These are phyloP conservation scores for Drosophila azteca DNA, from an alignment of 1,140 invertebrate genomes.

Conservation along the genomic window DNA sequence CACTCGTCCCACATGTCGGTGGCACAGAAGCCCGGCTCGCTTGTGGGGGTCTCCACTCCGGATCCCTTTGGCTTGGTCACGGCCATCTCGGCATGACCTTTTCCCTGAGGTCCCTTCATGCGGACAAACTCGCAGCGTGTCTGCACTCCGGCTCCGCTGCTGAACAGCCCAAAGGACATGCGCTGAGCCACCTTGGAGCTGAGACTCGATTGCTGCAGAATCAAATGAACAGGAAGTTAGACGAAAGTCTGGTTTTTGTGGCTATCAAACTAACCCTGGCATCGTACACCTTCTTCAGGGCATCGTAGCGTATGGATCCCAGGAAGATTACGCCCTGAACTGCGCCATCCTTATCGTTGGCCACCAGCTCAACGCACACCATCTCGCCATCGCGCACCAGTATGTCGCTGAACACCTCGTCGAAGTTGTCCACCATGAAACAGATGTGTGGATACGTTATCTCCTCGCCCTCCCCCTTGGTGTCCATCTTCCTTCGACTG, in stretches of 20 bases:
- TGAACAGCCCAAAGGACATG: slow-evolving; percentile 97
- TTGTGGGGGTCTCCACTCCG: slow-evolving; percentile 96
- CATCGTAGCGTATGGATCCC: slow-evolving; percentile 98
- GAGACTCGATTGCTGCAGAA: slow-evolving; percentile 92
- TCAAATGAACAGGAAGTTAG: slow-evolving; percentile 31
- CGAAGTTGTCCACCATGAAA: slow-evolving; percentile 99
- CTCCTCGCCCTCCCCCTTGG: slow-evolving; percentile 98
- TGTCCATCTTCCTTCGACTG: slow-evolving; percentile 97
- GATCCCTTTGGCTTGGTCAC: slow-evolving; percentile 95
- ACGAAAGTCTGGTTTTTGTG: too few species aligned
- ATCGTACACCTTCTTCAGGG: slow-evolving; percentile 98
- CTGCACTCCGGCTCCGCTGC: slow-evolving; percentile 87
- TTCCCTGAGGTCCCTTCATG: slow-evolving; percentile 98
- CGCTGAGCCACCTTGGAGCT: slow-evolving; percentile 97
- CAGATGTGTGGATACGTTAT: slow-evolving; percentile 99
- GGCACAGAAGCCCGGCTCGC: slow-evolving; percentile 94
- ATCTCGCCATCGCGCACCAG: slow-evolving; percentile 98
- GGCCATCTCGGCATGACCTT: slow-evolving; percentile 99
- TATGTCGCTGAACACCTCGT: slow-evolving; percentile 97
- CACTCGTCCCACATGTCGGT: slow-evolving; percentile 95
- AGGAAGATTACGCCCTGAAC: slow-evolving; percentile 97
- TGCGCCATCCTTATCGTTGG: slow-evolving; percentile 91
- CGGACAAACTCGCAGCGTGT: slow-evolving; percentile 98
- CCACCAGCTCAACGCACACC: slow-evolving; percentile 98
- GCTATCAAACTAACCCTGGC: slow-evolving; percentile 89